Percentiles rank a stretch among this genome's conserved stretches.
Evolutionary conservation across 2,888 invertebrate species (phyloP).

Genomic region (Gnatocerus cornutus): DNA sequence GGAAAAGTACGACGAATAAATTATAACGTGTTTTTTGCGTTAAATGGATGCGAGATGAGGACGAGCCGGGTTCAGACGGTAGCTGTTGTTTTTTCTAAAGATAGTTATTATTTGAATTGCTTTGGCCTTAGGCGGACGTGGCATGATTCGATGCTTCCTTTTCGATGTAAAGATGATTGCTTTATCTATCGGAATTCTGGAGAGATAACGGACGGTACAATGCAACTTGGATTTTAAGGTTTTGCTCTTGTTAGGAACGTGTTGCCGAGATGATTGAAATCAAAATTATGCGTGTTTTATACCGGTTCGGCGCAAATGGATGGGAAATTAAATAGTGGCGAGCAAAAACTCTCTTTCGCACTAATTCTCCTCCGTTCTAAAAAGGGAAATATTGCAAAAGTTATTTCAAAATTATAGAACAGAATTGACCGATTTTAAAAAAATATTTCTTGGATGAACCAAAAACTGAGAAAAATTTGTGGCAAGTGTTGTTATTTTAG

Average conservation of each 20-base stretch:
- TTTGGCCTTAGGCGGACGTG: conserved; percentile 10
- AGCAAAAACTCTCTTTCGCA: too few relatives aligned
- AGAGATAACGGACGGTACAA: background rate
- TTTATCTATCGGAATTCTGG: conserved; percentile 18
- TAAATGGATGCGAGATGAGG: conserved; percentile 2
- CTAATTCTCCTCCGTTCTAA: too few relatives aligned
- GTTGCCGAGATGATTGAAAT: too few relatives aligned
- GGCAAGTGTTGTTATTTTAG: too few relatives aligned
- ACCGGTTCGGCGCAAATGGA: too few relatives aligned
- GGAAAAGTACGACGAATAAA: background rate
- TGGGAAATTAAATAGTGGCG: too few relatives aligned
- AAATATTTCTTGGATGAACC: too few relatives aligned
- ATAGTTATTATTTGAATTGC: conserved; percentile 30
- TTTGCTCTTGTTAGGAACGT: background rate
- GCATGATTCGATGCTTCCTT: conserved; percentile 30
- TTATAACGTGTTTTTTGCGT: conserved; percentile 8
- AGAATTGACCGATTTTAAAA: too few relatives aligned
- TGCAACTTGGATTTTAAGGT: background rate
- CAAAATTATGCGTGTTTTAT: too few relatives aligned
- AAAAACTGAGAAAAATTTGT: too few relatives aligned
- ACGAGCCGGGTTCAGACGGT: conserved; percentile 8
- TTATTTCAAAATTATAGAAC: too few relatives aligned
- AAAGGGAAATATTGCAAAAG: too few relatives aligned
- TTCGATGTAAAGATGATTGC: conserved; percentile 21
- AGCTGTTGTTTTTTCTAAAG: conserved; percentile 20